These are phyloP conservation scores for Xerus rutilus DNA, from an alignment of 2,797 vertebrate species.

Conservation along the genomic window DNA sequence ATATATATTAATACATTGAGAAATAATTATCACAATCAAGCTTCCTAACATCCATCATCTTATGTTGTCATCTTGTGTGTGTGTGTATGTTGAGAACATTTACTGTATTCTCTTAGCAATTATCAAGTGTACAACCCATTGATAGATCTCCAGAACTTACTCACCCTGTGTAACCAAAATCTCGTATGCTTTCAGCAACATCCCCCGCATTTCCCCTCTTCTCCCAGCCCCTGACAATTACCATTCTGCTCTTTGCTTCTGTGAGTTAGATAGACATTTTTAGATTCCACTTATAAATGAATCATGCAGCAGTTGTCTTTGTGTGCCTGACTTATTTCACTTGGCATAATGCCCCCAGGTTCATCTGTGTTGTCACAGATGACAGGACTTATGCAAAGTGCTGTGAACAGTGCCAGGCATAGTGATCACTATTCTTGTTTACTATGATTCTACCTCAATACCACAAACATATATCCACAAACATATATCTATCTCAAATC, in stretches of 20 bases:
- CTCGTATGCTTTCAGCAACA: accelerated
- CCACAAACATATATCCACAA: background rate
- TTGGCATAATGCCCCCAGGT: background rate
- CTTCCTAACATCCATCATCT: background rate
- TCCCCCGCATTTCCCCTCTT: no score
- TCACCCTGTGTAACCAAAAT: background rate
- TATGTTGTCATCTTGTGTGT: background rate
- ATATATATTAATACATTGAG: background rate
- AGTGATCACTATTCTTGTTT: background rate
- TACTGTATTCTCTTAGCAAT: background rate
- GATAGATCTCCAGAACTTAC: background rate
- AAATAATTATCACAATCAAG: background rate
- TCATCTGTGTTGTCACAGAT: background rate
- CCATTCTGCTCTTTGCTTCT: background rate
- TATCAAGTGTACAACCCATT: background rate
- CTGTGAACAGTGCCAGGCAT: background rate
- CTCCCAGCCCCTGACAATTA: background rate
- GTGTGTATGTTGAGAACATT: background rate
- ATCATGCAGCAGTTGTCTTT: background rate
- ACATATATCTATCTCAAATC: background rate
- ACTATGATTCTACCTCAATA: background rate
- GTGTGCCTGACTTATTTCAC: background rate
- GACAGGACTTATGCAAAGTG: background rate
- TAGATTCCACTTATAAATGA: background rate
- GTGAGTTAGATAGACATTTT: background rate